A percentile compares a stretch with the other conserved stretches of the same genome.
Evolutionary conservation across 2,113 vertebrate species (phyloP).

Genomic region (Prinia subflava): DNA sequence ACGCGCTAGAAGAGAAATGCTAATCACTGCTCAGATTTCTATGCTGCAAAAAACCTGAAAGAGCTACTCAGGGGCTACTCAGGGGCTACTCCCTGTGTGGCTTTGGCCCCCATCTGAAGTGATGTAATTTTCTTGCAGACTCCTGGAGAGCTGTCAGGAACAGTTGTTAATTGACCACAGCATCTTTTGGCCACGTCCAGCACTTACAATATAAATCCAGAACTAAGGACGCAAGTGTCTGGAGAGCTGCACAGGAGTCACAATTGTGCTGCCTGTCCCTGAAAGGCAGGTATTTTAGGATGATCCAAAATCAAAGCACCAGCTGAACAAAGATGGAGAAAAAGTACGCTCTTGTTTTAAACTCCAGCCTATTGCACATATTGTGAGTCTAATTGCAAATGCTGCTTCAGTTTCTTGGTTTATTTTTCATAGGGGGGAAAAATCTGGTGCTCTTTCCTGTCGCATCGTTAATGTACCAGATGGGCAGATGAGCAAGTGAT

Average conservation of each 20-base stretch:
- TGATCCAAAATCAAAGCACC: neutral
- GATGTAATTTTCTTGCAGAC: neutral
- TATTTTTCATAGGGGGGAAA: neutral
- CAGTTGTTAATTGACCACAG: neutral
- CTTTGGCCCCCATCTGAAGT: neutral
- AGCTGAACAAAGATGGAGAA: neutral
- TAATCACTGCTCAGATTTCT: neutral
- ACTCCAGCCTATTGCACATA: neutral
- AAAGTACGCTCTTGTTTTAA: neutral
- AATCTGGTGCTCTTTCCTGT: neutral
- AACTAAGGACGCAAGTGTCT: neutral
- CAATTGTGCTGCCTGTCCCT: neutral
- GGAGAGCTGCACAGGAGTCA: neutral
- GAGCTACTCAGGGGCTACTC: neutral
- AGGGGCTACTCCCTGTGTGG: neutral
- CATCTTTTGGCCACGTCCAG: rapidly evolving
- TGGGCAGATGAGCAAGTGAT: neutral
- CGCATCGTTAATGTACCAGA: neutral
- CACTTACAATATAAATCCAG: neutral
- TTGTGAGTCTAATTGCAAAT: neutral
- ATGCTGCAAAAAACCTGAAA: neutral
- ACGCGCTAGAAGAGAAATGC: neutral
- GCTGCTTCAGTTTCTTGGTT: neutral
- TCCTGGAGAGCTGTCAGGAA: neutral
- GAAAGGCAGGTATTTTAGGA: neutral